Evolutionary conservation across 2,797 vertebrate genomes (phyloP).

Genomic region (Sebastes variabilis): DNA sequence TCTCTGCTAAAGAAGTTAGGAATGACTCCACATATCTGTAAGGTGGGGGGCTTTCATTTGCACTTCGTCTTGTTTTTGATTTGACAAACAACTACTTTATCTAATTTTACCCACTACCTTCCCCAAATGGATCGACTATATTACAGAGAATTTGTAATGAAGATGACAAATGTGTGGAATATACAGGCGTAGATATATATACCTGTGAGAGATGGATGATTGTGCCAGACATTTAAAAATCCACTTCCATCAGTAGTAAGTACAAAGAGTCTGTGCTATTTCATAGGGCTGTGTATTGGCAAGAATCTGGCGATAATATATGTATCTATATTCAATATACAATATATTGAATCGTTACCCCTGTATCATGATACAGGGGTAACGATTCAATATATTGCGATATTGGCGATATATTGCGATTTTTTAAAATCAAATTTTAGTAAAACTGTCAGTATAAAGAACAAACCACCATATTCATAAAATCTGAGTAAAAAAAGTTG

Average conservation of each 20-base stretch:
- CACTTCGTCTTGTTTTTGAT: slow-evolving; percentile 45
- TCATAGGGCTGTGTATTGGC: background rate
- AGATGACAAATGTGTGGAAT: slow-evolving; percentile 25
- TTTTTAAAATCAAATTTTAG: no score
- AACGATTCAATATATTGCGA: no score
- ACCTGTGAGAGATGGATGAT: slow-evolving; percentile 14
- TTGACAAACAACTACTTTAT: slow-evolving; percentile 41
- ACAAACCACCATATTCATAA: no score
- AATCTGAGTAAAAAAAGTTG: no score
- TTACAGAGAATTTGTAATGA: slow-evolving; percentile 10
- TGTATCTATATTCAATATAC: no score
- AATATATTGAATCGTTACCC: no score
- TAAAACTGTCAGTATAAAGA: no score
- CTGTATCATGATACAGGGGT: no score
- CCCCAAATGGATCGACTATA: slow-evolving; percentile 11
- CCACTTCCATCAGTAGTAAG: slow-evolving; percentile 11
- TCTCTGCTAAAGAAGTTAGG: slow-evolving; percentile 38
- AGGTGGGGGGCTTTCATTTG: slow-evolving; percentile 17
- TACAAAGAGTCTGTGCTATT: background rate
- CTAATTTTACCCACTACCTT: slow-evolving; percentile 26
- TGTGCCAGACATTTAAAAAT: slow-evolving; percentile 26
- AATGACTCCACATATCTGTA: slow-evolving; percentile 19
- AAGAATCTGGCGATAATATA: no score
- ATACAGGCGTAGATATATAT: background rate
- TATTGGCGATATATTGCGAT: no score